Conservation (phyloP, 2,113 vertebrate genomes). For the Triplophysa dalaica region DNA sequence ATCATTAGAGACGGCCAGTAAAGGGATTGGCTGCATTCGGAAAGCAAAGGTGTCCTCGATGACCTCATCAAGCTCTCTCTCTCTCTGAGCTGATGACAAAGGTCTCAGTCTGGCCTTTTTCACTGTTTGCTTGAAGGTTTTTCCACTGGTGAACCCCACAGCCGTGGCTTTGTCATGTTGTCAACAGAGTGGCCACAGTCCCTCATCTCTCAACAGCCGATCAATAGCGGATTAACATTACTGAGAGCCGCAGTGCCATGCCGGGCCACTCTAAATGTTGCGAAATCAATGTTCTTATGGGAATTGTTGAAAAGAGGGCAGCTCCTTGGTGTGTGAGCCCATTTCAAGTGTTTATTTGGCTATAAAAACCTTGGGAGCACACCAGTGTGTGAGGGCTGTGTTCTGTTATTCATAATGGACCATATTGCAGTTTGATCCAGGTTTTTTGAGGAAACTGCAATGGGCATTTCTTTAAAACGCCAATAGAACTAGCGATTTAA, state of each 20-base stretch:
- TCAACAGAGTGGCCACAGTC: constrained; percentile 28
- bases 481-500: background rate
- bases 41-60: constrained; percentile 7
- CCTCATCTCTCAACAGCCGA: constrained; percentile 40
- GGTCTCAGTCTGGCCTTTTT: constrained; percentile 33
- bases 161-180: constrained; percentile 41
- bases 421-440: constrained; percentile 2
- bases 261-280: constrained; percentile 37
- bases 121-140: constrained; percentile 33
- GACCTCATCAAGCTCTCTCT: constrained; percentile 21
- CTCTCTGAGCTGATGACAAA: constrained; percentile 27
- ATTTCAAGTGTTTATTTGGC: constrained; percentile 21
- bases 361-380: background rate
- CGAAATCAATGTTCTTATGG: constrained; percentile 48
- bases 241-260: constrained; percentile 38
- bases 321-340: constrained; percentile 12
- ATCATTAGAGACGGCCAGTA: constrained; percentile 9
- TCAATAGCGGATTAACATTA: constrained; percentile 53
- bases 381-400: background rate
- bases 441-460: background rate
- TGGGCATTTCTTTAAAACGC: background rate
- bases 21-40: constrained; percentile 26
- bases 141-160: constrained; percentile 20
- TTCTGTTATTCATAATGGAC: constrained; percentile 5
- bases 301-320: constrained; percentile 38